These are phyloP conservation scores for Salvelinus fontinalis DNA, from an alignment of 2,113 vertebrate species.

Conservation along the genomic window DNA sequence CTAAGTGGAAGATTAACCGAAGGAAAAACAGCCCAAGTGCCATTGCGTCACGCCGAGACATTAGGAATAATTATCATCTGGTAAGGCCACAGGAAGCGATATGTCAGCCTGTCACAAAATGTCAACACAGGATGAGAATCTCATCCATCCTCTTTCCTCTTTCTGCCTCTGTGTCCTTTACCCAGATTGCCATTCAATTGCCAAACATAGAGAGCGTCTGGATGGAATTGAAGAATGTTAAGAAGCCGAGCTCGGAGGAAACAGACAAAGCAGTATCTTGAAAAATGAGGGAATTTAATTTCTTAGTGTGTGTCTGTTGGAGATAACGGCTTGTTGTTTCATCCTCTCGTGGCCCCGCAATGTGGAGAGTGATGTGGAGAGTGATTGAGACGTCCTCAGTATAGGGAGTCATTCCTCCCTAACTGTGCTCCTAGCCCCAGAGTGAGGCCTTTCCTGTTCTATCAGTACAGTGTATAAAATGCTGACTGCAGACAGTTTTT, in stretches of 20 bases:
- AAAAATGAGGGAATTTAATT: slow-evolving; percentile 35
- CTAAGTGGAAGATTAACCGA: slow-evolving; percentile 43
- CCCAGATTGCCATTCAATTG: slow-evolving; percentile 48
- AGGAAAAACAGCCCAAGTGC: slow-evolving; percentile 27
- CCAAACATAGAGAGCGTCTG: slow-evolving; percentile 45
- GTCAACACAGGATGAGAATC: slow-evolving; percentile 21
- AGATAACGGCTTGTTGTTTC: slow-evolving; percentile 60
- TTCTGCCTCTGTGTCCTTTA: slow-evolving; percentile 25
- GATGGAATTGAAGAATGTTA: slow-evolving; percentile 60
- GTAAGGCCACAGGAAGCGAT: slow-evolving; percentile 48
- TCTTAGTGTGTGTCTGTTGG: slow-evolving; percentile 33
- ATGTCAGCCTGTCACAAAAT: slow-evolving; percentile 57
- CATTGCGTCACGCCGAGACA: slow-evolving; percentile 37
- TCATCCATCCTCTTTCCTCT: slow-evolving; percentile 23
- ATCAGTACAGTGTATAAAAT: slow-evolving; percentile 46
- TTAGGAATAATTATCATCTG: slow-evolving; percentile 56
- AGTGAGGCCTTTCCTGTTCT: slow-evolving; percentile 19
- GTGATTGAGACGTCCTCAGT: slow-evolving; percentile 50
- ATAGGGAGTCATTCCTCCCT: slow-evolving; percentile 26
- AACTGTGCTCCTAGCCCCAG: slow-evolving; percentile 18
- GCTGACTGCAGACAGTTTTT: slow-evolving; percentile 51
- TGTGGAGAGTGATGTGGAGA: slow-evolving; percentile 48
- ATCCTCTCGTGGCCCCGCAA: slow-evolving; percentile 11
- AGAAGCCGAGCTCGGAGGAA: slow-evolving; percentile 47
- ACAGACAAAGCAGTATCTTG: slow-evolving; percentile 47